Conservation (phyloP, 2,888 invertebrate species). For the Keiferia lycopersicella region DNA sequence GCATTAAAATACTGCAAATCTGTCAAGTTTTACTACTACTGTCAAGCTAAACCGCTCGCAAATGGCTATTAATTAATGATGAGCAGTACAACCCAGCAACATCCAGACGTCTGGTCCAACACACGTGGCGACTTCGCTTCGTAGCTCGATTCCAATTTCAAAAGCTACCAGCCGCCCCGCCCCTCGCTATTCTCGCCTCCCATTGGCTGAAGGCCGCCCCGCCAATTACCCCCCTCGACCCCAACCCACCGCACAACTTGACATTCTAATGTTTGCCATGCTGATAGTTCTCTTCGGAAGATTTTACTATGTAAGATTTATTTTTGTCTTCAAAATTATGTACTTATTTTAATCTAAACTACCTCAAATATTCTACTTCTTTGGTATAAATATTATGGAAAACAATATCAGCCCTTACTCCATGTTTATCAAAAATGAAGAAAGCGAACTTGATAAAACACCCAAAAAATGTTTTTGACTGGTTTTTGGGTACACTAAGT, state of each 20-base stretch:
- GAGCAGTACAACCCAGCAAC: neutral
- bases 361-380: too few relatives aligned
- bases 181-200: slow-evolving; percentile 52
- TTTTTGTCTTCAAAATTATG: neutral
- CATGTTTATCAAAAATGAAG: too few relatives aligned
- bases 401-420: too few relatives aligned
- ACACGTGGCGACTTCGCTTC: slow-evolving; percentile 69
- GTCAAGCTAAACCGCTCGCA: neutral
- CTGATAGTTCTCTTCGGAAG: slow-evolving; percentile 43
- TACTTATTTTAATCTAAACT: neutral
- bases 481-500: too few relatives aligned
- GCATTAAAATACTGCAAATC: too few relatives aligned
- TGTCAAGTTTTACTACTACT: neutral
- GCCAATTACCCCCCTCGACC: slow-evolving; percentile 70
- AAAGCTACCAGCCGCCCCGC: slow-evolving; percentile 61
- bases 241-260: slow-evolving; percentile 64
- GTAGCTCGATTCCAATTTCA: slow-evolving; percentile 65
- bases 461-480: too few relatives aligned
- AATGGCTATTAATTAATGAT: neutral
- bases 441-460: too few relatives aligned
- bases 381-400: too few relatives aligned
- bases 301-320: neutral
- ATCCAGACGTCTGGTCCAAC: slow-evolving; percentile 10
- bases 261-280: slow-evolving; percentile 75
- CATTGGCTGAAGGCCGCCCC: slow-evolving; percentile 72